phyloP scores from a whole-genome alignment of 2,888 invertebrate genomes.

The Belgica antarctica region DNA sequence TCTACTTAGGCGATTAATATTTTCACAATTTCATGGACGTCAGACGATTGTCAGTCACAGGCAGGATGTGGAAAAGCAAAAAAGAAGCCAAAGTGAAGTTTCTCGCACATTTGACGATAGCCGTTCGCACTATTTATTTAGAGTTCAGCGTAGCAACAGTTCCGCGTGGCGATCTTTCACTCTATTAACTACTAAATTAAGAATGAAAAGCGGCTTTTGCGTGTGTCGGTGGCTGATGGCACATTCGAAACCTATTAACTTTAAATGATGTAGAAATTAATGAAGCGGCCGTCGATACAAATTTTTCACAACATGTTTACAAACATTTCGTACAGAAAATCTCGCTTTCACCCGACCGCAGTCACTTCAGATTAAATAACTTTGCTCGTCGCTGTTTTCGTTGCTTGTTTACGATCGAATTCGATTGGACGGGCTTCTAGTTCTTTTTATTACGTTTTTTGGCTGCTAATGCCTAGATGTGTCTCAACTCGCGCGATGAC shows the following conservation, averaged over 20 bases:
- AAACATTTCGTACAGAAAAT: neutral
- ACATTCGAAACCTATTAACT: conserved; percentile 18
- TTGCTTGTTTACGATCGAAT: neutral
- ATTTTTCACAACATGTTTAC: conserved; percentile 17
- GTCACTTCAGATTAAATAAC: conserved; percentile 2
- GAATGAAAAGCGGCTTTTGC: conserved; percentile 20
- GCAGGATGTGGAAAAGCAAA: conserved; percentile 16
- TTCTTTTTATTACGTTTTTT: no score
- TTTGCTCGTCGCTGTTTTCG: neutral
- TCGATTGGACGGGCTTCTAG: no score
- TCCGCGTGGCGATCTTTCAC: conserved; percentile 13
- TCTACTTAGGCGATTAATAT: neutral
- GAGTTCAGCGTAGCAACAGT: no score
- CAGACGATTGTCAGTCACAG: conserved; percentile 17
- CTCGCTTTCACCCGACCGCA: neutral
- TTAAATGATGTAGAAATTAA: conserved; percentile 18
- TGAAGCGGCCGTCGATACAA: conserved; percentile 17
- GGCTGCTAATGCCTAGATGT: no score
- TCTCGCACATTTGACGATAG: conserved; percentile 9
- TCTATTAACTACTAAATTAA: conserved; percentile 25
- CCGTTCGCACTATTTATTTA: neutral
- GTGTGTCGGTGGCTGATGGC: neutral
- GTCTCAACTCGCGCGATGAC: no score
- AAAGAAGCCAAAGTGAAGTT: neutral
- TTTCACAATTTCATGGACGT: conserved; percentile 1